A percentile compares a stretch with the other conserved stretches of the same genome.
Evolutionary conservation across 2,797 vertebrate species (phyloP).

Genomic region (Enteromius trimaculatus): DNA sequence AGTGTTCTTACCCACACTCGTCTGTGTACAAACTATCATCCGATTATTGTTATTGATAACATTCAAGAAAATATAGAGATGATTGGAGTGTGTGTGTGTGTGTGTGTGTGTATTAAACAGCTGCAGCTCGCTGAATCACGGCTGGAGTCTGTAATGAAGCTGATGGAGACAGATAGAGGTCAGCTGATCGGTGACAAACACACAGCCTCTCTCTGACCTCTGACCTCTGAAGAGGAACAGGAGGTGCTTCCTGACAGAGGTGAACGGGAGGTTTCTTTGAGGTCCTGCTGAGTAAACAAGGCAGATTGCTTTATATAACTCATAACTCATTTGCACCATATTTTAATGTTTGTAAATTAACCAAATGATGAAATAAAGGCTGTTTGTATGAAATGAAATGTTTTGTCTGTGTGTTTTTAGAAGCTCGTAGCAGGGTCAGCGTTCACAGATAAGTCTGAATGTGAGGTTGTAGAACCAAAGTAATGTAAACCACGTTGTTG

Average conservation of each 20-base stretch:
- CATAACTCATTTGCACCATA: not conserved
- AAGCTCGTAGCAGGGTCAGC: too few relatives aligned
- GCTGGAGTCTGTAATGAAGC: not conserved
- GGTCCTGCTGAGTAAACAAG: constrained; percentile 7
- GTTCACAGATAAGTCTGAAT: not conserved
- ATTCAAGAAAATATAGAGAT: too few relatives aligned
- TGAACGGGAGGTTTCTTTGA: not conserved
- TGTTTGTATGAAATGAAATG: not conserved
- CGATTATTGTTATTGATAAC: too few relatives aligned
- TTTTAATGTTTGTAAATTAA: not conserved
- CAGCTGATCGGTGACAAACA: constrained; percentile 11
- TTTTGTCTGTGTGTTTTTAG: not conserved
- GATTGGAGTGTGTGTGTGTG: too few relatives aligned
- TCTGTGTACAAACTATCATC: too few relatives aligned
- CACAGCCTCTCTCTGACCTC: not conserved
- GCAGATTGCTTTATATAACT: not conserved
- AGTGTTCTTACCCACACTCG: too few relatives aligned
- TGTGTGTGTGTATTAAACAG: not conserved
- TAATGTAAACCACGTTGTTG: not conserved
- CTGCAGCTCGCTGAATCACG: not conserved
- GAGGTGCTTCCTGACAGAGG: not conserved
- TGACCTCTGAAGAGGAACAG: not conserved
- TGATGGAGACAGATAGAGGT: not conserved
- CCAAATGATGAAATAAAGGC: not conserved
- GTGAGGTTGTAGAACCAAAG: not conserved